Conservation (phyloP, 2,113 vertebrate genomes). For the Mobula hypostoma region DNA sequence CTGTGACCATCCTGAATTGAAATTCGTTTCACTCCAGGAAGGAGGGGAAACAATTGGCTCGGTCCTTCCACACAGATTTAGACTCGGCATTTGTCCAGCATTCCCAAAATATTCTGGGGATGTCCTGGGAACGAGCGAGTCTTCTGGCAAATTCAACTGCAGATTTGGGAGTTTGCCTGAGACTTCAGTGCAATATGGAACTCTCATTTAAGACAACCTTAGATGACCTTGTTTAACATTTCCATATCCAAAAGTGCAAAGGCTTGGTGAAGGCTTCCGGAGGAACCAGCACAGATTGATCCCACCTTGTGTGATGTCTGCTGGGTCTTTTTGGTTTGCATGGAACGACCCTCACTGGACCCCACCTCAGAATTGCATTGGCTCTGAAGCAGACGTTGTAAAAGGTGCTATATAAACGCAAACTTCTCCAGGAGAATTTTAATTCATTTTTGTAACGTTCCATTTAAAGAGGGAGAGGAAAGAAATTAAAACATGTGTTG, state of each 20-base stretch:
- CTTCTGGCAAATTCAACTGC: background rate
- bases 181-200: background rate
- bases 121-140: background rate
- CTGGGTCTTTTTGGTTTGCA: too few relatives aligned
- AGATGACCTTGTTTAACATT: background rate
- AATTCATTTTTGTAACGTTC: background rate
- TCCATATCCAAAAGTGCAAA: background rate
- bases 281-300: background rate
- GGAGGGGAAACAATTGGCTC: background rate
- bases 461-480: background rate
- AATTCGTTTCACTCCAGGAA: background rate
- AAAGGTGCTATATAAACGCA: background rate
- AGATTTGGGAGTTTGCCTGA: background rate
- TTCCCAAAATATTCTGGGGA: slow-evolving; percentile 6
- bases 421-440: background rate
- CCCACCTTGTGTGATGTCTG: background rate
- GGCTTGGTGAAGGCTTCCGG: background rate
- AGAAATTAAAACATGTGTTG: background rate
- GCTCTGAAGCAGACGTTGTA: background rate
- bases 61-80: background rate
- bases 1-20: background rate
- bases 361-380: background rate
- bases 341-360: background rate
- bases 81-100: background rate
- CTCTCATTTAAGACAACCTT: background rate